Evolutionary conservation across 2,888 invertebrate genomes (phyloP), one percentile per base, ranked within the genome.

Genomic region (Eustalomyia histrio): DNA sequence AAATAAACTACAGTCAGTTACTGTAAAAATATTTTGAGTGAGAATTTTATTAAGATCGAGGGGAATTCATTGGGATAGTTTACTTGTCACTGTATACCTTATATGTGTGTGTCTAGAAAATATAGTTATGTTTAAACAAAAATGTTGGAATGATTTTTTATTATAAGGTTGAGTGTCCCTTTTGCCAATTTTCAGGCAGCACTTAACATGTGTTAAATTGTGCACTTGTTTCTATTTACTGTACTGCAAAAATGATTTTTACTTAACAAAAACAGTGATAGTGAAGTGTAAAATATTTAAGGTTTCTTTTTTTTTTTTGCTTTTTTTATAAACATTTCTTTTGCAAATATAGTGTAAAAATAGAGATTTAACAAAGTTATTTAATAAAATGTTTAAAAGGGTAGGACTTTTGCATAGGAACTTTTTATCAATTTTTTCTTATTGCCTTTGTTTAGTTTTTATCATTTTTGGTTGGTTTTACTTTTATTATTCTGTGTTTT

Each of bases 191-290:
- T 24, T 39, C 61, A 43, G 17, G 43, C 39, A 61, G 43, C 61
- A 61, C 43, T 61, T 61, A 61, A 61, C 61, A 43, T 43, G 43
- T 12, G 43, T 43, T 61, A 61, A 43, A 61, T 61, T 21, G 61
- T 61, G 61, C 61, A 21, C 43, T 43, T 43, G 61, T 61, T 61
- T 43, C 1, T 18, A 43, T 43, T 18, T 14, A 35, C 24, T 24
- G 5, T 24, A 24, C 24, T 5, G 5, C 24, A 24, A 24, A 24
- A 24, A 24, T 24, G 24, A 24, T 3, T 24, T 24, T 24, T 24
- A 24, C 24, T 5, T 24, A 24, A 24, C 17, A 16, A 16, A 33
- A 29, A 43, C 12, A n/a, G 43, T 14, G 17, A 61, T 43, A 43
- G 43, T 43, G 43, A 61, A 43, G 43, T 61, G 35, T 60, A 60